These are phyloP conservation scores for Hormaphis cornu DNA, from an alignment of 1,140 invertebrate species.

Conservation along the genomic window DNA sequence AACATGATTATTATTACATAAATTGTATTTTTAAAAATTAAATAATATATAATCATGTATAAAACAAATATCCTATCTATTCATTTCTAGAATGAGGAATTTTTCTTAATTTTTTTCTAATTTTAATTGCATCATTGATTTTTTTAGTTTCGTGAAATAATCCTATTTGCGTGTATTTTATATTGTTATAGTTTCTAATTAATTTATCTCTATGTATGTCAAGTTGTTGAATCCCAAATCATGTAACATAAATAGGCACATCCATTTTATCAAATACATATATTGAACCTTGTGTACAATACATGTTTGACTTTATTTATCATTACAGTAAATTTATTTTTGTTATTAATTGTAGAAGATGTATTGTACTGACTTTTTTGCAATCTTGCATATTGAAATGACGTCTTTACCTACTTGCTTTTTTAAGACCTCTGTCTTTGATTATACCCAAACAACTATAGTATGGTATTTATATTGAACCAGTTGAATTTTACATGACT, in stretches of 20 bases:
- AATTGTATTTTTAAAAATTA: too few species aligned
- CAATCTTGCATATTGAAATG: not conserved
- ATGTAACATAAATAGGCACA: not conserved
- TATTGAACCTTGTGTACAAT: not conserved
- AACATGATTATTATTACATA: too few species aligned
- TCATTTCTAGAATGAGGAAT: not conserved
- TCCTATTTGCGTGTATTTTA: not conserved
- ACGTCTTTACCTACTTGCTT: too few species aligned
- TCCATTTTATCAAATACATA: not conserved
- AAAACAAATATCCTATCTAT: too few species aligned
- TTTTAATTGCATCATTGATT: not conserved
- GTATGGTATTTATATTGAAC: too few species aligned
- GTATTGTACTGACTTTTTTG: not conserved
- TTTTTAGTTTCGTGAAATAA: not conserved
- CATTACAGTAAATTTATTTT: not conserved
- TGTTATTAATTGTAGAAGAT: not conserved
- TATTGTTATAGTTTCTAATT: not conserved
- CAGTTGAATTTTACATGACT: not conserved
- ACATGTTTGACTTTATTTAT: not conserved
- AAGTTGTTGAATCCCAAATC: not conserved
- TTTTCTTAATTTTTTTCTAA: not conserved
- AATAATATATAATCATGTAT: too few species aligned
- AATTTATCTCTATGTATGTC: not conserved
- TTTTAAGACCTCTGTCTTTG: not conserved
- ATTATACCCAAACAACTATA: too few species aligned